A percentile compares a stretch with the other conserved stretches of the same genome.
Conservation (phyloP, 2,113 vertebrate species). For the Elgaria multicarinata region DNA sequence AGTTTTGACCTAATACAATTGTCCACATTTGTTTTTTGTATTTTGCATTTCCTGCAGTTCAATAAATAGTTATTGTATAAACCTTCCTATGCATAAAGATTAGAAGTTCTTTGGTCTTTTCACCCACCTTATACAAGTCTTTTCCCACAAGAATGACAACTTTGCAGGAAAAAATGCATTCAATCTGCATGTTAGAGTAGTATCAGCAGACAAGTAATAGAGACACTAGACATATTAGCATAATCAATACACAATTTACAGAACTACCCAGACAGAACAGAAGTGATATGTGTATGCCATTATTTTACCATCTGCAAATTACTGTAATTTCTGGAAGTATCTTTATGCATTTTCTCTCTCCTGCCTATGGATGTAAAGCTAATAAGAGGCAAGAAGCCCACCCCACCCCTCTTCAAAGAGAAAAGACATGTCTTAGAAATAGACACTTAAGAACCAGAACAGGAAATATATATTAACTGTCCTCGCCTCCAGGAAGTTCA, state of each 20-base stretch:
- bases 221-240: conserved; percentile 77
- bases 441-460: conserved; percentile 54
- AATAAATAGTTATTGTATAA: conserved; percentile 61
- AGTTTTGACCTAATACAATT: conserved; percentile 38
- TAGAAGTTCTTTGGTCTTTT: conserved; percentile 61
- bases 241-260: conserved; percentile 85
- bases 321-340: conserved; percentile 69
- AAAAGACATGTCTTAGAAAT: conserved; percentile 50
- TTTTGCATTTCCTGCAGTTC: conserved; percentile 65
- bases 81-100: conserved; percentile 56
- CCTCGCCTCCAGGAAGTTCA: conserved; percentile 44
- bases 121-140: conserved; percentile 54
- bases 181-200: conserved; percentile 78
- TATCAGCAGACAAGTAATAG: conserved; percentile 79
- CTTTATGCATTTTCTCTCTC: conserved; percentile 42
- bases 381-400: conserved; percentile 40
- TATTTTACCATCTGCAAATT: conserved; percentile 75
- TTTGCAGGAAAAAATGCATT: conserved; percentile 64
- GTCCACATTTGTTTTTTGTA: conserved; percentile 49
- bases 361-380: conserved; percentile 36
- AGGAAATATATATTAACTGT: conserved; percentile 37
- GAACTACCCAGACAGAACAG: conserved; percentile 78
- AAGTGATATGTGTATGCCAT: conserved; percentile 67
- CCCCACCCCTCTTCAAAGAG: conserved; percentile 45
- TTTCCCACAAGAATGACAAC: conserved; percentile 64